Percentiles rank a stretch among this genome's conserved stretches.
These are phyloP conservation scores for Machimus rusticus DNA, from an alignment of 2,888 invertebrate species.

Conservation along the genomic window DNA sequence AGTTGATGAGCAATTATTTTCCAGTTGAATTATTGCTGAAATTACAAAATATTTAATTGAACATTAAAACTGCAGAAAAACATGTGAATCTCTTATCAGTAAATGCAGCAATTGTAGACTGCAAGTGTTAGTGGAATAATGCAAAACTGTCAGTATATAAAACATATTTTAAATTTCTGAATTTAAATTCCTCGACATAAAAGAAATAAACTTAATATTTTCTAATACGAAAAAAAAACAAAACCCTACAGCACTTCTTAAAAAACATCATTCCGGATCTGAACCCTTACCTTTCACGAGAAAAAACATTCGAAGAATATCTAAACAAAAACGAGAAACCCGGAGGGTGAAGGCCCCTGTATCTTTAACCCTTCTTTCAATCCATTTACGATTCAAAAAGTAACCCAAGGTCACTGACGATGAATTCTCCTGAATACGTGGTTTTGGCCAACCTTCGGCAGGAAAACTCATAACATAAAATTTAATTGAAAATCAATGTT, in stretches of 20 bases:
- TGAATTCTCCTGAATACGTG: not conserved
- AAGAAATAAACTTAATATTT: too few relatives aligned
- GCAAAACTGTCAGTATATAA: not conserved
- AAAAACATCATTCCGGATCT: not conserved
- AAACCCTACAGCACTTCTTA: not conserved
- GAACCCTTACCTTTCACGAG: not conserved
- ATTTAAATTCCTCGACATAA: not conserved
- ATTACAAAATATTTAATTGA: not conserved
- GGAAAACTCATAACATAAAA: constrained; percentile 19
- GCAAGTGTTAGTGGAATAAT: not conserved
- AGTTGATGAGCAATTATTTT: not conserved
- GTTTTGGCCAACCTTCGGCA: not conserved
- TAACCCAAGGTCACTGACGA: constrained; percentile 27
- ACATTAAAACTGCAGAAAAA: not conserved
- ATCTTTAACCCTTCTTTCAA: not conserved
- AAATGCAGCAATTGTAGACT: not conserved
- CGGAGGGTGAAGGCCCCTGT: not conserved
- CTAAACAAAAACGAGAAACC: not conserved
- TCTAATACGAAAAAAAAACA: not conserved
- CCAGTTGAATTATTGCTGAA: not conserved
- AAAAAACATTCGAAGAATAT: not conserved
- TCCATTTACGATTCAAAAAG: not conserved
- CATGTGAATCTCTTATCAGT: not conserved
- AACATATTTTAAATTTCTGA: not conserved
- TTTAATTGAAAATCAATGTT: constrained; percentile 38